Base-by-base conservation (phyloP, 1,140 invertebrate species). In the Pogonomyrmex californicus region DNA sequence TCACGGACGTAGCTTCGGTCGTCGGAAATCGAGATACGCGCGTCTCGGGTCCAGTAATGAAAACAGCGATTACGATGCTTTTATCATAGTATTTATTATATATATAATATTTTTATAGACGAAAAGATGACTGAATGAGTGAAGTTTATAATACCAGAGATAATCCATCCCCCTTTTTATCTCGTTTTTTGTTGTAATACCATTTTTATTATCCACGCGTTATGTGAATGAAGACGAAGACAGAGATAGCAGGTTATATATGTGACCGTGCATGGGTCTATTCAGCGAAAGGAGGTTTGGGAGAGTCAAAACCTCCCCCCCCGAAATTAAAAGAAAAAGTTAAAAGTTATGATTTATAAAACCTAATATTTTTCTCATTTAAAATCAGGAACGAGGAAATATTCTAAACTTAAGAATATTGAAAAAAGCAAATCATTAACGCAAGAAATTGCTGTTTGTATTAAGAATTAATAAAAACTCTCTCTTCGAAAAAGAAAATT, bases 61-160 rank as follows among this genome's bases (percentile, higher is more conserved):
- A 81, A 81, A 70, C 36, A 47, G 44, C 60, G 60, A 78, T 78
- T 65, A 65, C 33, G 41, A 10, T 5, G 1, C 10, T 65, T 65
- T 65, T 65, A 65, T 78, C 58, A 30, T 3, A 12, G 3, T 36
- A 47, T 63, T 78, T 65, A 65, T 41, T 36, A 36, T 36, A 78
- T 4, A 23, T 30, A n/a, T 44, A 33, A 63, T 49, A 78, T 38
- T 23, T 65, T 7, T 23, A 23, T 23, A 23, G 23, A 36, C 17
- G 2, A 62, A 17, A 12, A 36, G 51, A 23, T n/a, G 14, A 49
- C 17, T 2, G 44, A 78, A 49, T 78, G 6, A 78, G n/a, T 17
- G 30, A 63, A 47, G 10, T 33, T 58, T 51, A 12, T 41, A 10
- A 12, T 14, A 71, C 51, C 14, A 51, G 65, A 49, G 49, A n/a